These are phyloP conservation scores for Anas bernieri DNA, from an alignment of 2,797 vertebrate species.

Conservation along the genomic window DNA sequence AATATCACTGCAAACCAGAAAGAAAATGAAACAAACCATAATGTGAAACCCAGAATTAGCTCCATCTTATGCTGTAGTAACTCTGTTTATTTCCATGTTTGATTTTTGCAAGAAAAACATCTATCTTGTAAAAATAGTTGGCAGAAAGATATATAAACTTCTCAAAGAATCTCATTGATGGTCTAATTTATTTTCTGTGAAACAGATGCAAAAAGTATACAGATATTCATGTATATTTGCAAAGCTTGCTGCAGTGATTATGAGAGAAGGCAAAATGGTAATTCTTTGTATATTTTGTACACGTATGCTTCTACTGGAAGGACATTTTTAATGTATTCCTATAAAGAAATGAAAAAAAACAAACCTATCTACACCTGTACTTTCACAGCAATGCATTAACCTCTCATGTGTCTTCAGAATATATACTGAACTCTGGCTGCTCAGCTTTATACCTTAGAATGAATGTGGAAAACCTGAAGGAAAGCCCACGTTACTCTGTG, in stretches of 20 bases:
- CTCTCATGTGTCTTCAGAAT: background rate
- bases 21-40: background rate
- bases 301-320: background rate
- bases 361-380: background rate
- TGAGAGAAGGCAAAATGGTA: background rate
- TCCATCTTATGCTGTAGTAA: background rate
- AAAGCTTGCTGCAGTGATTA: background rate
- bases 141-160: background rate
- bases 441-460: background rate
- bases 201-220: background rate
- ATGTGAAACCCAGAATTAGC: background rate
- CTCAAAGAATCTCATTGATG: background rate
- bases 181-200: background rate
- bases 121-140: background rate
- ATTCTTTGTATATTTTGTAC: background rate
- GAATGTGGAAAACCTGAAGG: background rate
- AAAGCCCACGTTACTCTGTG: background rate
- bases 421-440: background rate
- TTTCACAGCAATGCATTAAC: background rate
- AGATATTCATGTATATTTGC: background rate
- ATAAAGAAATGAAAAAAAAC: background rate
- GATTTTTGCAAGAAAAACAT: background rate
- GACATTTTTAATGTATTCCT: background rate
- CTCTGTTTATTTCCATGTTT: background rate
- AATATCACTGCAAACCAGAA: background rate